Base-by-base conservation (phyloP, 2,797 vertebrate species). In the Ciconia nigra region DNA sequence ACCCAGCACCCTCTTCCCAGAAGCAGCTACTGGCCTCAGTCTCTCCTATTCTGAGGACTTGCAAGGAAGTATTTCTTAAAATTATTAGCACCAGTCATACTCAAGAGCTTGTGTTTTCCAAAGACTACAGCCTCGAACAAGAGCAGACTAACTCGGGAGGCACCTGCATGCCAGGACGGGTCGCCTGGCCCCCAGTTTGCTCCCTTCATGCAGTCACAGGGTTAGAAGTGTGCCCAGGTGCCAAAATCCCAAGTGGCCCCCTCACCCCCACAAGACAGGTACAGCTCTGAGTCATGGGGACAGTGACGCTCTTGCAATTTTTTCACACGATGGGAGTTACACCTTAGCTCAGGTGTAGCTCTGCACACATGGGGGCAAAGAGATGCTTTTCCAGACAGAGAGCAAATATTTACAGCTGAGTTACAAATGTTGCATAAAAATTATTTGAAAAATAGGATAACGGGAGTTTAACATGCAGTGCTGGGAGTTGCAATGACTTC, bases 201-300 rank as follows among this genome's bases (percentile, higher is more conserved):
- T 44, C 52, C 59, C 52, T 52, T n/a, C 22, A 59, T 7, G 24
- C 61, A 28, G 15, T 26, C 72, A 12, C 33, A 28, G 46, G 26
- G 33, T 33, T 44, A 28, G 37, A 41, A 67, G 52, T 6, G 33
- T 5, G 37, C 54, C 20, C 26, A 44, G 46, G 17, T 21, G 15
- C n/a, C 72, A 44, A 44, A 59, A 59, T 12, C 72, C 28, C 21
- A 28, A 69, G 33, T 10, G 9, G 3, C 25, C 13, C 17, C 8
- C 1, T 8, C 21, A 9, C 35, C 0, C 2, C 9, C 35, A n/a
- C 1, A 9, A 58, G 52, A 29, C 59, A 57, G 82, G 19, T 10
- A 49, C 44, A 37, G 29, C 54, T 58, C 33, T 22, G 54, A 39
- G 17, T 51, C 28, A 1, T 3, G 8, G 37, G 37, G 37, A 51